These are phyloP conservation scores for Ivindomyrus marchei DNA, from an alignment of 2,113 vertebrate genomes.

Conservation along the genomic window DNA sequence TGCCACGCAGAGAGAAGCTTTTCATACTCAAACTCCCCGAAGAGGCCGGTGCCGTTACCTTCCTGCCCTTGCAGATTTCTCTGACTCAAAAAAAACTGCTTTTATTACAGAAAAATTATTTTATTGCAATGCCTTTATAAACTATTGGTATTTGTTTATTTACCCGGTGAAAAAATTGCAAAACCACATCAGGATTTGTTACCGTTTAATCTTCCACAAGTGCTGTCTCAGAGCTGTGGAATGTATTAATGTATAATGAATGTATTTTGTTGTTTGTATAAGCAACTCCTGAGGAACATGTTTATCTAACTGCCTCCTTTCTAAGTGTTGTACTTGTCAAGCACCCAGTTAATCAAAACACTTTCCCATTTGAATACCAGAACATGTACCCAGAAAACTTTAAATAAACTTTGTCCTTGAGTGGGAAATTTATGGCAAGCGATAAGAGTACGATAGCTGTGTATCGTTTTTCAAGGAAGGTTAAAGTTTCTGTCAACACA, in stretches of 20 bases:
- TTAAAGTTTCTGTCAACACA: conserved; percentile 18
- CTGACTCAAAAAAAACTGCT: not conserved
- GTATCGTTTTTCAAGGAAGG: not conserved
- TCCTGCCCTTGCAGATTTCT: not conserved
- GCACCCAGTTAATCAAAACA: conserved; percentile 13
- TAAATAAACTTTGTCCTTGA: conserved; percentile 16
- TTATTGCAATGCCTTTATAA: not conserved
- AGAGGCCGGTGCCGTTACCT: not conserved
- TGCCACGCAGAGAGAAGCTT: not conserved
- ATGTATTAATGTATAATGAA: not conserved
- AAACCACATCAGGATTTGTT: not conserved
- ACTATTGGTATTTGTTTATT: not conserved
- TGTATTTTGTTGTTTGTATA: not conserved
- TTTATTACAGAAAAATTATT: not conserved
- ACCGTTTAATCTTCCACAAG: not conserved
- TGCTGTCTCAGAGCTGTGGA: not conserved
- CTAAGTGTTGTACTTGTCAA: not conserved
- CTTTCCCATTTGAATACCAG: conserved; percentile 25
- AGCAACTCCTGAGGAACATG: not conserved
- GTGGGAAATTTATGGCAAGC: not conserved
- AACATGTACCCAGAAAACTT: conserved; percentile 43
- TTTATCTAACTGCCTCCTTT: not conserved
- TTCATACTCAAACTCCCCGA: conserved; percentile 39
- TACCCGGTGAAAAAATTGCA: not conserved
- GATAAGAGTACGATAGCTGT: not conserved